phyloP scores from a whole-genome alignment of 2,888 invertebrate species.

The Cheilosia grossa region DNA sequence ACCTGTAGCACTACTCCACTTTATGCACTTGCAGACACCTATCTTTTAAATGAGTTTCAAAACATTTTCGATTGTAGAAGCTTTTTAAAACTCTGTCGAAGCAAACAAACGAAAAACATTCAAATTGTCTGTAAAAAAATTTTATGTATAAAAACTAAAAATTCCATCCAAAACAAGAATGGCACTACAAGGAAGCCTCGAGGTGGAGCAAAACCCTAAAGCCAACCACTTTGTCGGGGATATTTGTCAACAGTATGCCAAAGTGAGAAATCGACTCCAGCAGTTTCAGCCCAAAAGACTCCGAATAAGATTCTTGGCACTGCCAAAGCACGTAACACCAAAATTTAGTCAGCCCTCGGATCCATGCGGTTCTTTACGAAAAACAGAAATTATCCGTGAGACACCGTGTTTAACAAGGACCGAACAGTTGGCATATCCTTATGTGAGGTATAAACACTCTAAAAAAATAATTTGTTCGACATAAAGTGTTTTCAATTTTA shows the following conservation, averaged over 20 bases:
- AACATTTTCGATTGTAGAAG: neutral
- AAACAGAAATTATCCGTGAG: conserved; percentile 64
- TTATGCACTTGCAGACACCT: too few relatives aligned
- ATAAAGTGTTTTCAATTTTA: neutral
- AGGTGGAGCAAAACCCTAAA: neutral
- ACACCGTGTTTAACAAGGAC: conserved; percentile 78
- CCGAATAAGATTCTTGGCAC: conserved; percentile 31
- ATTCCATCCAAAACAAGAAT: conserved; percentile 1
- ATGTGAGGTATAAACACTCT: conserved; percentile 72
- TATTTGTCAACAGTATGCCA: conserved; percentile 24
- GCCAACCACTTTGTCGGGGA: neutral
- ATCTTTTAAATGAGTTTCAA: neutral
- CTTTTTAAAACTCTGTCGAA: neutral
- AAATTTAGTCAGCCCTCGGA: neutral
- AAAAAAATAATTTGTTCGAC: neutral
- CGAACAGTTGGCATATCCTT: conserved; percentile 80
- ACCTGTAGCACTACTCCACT: too few relatives aligned
- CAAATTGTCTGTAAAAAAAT: conserved; percentile 22
- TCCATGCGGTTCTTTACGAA: neutral
- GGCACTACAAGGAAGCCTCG: neutral
- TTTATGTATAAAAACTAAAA: conserved; percentile 7
- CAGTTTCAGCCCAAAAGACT: conserved; percentile 32
- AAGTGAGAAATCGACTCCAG: neutral
- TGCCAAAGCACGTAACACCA: conserved; percentile 22
- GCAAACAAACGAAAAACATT: neutral